Base-by-base conservation (phyloP, 92 coral and sea anemone genomes). In the Porites evermanni region DNA sequence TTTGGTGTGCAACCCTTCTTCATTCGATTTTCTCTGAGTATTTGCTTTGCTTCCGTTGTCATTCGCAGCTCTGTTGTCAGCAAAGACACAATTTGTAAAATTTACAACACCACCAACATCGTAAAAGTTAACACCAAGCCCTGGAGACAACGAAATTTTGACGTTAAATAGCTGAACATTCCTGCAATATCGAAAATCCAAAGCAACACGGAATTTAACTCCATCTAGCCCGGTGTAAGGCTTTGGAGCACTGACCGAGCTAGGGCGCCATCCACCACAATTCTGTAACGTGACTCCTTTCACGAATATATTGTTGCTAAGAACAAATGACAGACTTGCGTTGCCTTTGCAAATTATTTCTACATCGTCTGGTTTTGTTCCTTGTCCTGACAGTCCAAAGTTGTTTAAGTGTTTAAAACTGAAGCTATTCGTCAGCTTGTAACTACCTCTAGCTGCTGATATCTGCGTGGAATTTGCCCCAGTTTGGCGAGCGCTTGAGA, bases 41-140 rank as follows among this genome's bases (percentile, higher is more conserved):
- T 1, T 3, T 20, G 58, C 60, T 74, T 64, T 29, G 44, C 80
- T 65, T 11, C 76, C 52, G 47, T 38, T 38, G 38, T 74, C 66
- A 4, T 47, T 65, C n/a, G 29, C 79, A 21, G 94, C 85, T 20
- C 67, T 21, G 63, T 95, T 95, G 53, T 84, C 78, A 5, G 52
- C 68, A 69, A 95, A 94, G 66, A 67, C 24, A 32, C 91, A 82
- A 13, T 88, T 58, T 20, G 64, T 87, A 75, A 96, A 72, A 52
- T 53, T 87, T 44, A 96, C 91, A 18, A 29, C 60, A 64, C 95
- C 98, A 12, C 87, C 95, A 50, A 89, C 94, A 86, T 94, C 89
- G 69, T 82, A 94, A 51, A 91, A 77, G 58, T 91, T 84, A 63
- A 95, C 38, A 23, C 94, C 98, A 58, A 95, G 84, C 4, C 98